These are phyloP conservation scores for Phoeniculus purpureus DNA, from an alignment of 2,797 vertebrate genomes.

Conservation along the genomic window DNA sequence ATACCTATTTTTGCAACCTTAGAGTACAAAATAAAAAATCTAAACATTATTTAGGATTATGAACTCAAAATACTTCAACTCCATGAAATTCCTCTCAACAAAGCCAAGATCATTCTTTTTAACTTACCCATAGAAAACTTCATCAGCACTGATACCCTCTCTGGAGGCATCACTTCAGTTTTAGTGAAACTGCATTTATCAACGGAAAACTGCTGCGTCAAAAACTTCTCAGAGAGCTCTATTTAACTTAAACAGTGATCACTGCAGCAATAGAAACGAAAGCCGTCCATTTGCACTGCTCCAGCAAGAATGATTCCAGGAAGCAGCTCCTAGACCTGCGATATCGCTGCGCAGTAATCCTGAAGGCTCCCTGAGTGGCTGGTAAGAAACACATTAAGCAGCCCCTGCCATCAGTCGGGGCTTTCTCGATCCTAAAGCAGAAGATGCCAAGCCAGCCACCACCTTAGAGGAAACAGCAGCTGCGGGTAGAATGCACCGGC, in stretches of 20 bases:
- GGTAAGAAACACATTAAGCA: conserved; percentile 62
- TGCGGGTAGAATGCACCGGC: neutral
- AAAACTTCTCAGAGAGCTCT: neutral
- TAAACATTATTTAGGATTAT: neutral
- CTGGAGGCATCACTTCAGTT: neutral
- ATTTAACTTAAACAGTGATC: conserved; percentile 2
- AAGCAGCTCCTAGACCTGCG: conserved; percentile 62
- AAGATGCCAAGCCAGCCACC: conserved; percentile 47
- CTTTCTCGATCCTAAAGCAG: conserved; percentile 68
- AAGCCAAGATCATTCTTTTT: neutral
- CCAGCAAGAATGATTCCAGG: conserved; percentile 62
- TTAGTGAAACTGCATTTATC: conserved; percentile 12
- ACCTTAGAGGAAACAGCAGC: conserved; percentile 65
- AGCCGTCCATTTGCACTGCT: conserved; percentile 38
- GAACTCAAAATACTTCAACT: neutral
- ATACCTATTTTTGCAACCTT: neutral
- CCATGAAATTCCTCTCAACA: neutral
- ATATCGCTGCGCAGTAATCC: conserved; percentile 70
- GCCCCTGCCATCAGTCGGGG: conserved; percentile 58
- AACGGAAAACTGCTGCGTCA: neutral
- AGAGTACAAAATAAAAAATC: neutral
- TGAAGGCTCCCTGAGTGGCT: conserved; percentile 54
- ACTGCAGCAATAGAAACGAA: neutral
- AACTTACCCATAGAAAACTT: neutral
- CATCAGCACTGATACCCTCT: neutral